These are phyloP conservation scores for Chironomus riparius DNA, from an alignment of 2,888 invertebrate genomes.

Conservation along the genomic window DNA sequence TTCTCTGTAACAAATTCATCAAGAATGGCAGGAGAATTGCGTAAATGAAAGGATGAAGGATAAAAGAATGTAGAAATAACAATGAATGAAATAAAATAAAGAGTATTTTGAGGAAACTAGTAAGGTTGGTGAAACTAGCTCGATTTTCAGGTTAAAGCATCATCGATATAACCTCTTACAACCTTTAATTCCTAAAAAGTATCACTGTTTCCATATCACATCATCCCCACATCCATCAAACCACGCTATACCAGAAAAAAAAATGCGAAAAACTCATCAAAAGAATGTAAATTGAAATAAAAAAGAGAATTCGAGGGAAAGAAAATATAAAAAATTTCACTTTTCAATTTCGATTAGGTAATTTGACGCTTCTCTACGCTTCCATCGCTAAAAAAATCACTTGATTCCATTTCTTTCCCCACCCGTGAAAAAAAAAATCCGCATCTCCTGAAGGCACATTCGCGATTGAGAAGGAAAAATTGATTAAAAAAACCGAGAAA, in stretches of 20 bases:
- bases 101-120: not conserved
- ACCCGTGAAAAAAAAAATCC: not conserved
- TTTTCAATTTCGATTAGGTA: slow-evolving; percentile 12
- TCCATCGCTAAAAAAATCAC: too few relatives aligned
- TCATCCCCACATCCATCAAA: too few relatives aligned
- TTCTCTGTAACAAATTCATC: not conserved
- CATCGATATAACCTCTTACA: too few relatives aligned
- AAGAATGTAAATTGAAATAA: not conserved
- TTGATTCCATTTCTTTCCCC: too few relatives aligned
- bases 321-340: not conserved
- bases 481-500: not conserved
- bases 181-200: too few relatives aligned
- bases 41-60: not conserved
- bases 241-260: too few relatives aligned
- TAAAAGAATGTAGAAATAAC: not conserved
- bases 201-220: too few relatives aligned
- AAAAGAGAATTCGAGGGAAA: not conserved
- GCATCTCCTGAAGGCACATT: not conserved
- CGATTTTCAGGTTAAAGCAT: too few relatives aligned
- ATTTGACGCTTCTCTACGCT: not conserved
- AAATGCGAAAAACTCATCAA: not conserved
- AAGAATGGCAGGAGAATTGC: not conserved
- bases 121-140: too few relatives aligned
- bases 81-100: not conserved
- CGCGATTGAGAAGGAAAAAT: not conserved